Evolutionary conservation across 2,888 invertebrate genomes (phyloP), one percentile per base, ranked within the genome.

Genomic region (Cosmia trapezina): DNA sequence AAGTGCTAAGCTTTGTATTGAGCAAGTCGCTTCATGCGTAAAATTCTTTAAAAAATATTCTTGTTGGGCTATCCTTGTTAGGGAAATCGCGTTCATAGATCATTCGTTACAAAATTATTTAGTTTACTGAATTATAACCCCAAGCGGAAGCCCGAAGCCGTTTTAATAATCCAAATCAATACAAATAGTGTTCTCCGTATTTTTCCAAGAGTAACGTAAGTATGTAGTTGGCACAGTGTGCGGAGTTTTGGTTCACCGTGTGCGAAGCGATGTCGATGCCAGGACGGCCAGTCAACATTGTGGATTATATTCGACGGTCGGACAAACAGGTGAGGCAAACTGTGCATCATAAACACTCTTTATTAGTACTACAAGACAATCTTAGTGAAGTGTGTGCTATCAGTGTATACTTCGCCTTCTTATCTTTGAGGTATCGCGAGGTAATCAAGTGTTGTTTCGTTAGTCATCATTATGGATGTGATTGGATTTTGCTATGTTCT

Each of bases 191-290:
- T n/a, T n/a, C 41, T 54, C 9, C 2, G 28, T 63, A 71, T 73
- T 84, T 64, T 74, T 78, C 70, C 54, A n/a, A 78, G 60, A 56
- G 63, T 14, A 41, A 8, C 37, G 37, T 37, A 37, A 43, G 17
- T 11, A 41, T 19, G 7, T 54, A 68, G 43, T 85, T 81, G 73
- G 78, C 82, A 76, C 84, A 84, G 41, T 66, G 71, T 82, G 86
- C 60, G 57, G 22, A 41, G 61, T 73, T 68, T 68, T 70, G 64
- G 45, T 70, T 71, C 56, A 63, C 53, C 33, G 66, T 59, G 37
- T 62, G 62, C 53, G 47, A 59, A 19, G 51, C 65, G 45, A 53
- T 56, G 51, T 56, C 70, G 1, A 28, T 76, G 74, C 74, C 69
- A 69, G 69, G n/a, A 60, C 71, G 11, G 80, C n/a, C 83, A 73